These are phyloP conservation scores for Parasteatoda tepidariorum DNA, from an alignment of 1,140 invertebrate genomes.

Conservation along the genomic window DNA sequence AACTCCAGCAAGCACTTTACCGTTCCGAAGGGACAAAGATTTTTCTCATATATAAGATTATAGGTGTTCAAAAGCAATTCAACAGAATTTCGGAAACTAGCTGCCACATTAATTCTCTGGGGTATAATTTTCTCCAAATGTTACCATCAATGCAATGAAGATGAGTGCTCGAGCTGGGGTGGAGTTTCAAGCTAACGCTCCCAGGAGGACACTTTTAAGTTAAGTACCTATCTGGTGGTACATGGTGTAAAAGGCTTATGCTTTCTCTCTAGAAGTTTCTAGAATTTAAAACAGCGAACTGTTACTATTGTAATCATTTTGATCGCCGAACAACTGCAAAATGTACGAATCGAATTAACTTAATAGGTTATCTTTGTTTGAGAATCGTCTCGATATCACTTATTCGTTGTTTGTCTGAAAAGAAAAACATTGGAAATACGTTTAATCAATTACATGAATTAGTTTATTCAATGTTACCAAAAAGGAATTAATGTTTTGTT, in stretches of 20 bases:
- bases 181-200: neutral
- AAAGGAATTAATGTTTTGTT: no score
- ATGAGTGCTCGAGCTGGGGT: neutral
- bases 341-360: no score
- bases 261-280: neutral
- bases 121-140: neutral
- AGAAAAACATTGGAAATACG: no score
- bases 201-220: neutral
- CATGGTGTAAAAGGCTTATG: neutral
- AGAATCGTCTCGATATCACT: no score
- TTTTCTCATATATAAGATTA: neutral
- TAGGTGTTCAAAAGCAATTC: neutral
- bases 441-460: no score
- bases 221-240: neutral
- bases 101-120: neutral
- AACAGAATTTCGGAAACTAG: neutral
- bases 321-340: no score
- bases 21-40: neutral
- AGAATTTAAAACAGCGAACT: neutral
- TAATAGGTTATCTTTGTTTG: no score
- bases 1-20: neutral
- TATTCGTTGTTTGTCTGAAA: no score
- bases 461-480: no score
- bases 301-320: neutral
- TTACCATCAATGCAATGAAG: neutral